Base-by-base conservation (phyloP, 1,140 invertebrate species). In the Ectropis grisescens region DNA sequence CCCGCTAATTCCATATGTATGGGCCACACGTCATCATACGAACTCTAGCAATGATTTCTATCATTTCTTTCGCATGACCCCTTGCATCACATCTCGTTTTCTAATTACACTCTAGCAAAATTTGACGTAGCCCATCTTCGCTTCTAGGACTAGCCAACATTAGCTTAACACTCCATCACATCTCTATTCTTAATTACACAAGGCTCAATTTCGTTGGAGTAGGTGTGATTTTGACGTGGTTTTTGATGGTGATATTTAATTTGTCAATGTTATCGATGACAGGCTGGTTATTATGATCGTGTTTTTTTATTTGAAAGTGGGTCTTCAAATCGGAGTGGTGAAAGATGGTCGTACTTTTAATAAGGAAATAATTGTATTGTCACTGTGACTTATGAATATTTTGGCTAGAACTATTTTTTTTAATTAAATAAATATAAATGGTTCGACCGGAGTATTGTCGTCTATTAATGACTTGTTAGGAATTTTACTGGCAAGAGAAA, bases 1-100 rank as follows among this genome's bases (percentile, higher is more conserved):
- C n/a, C 24, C n/a, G 13, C 9, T 15, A 14, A 24, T 12, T 29
- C 31, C 26, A n/a, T 19, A 40, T 8, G 29, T 38, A 53, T 50
- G 30, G 16, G 47, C 54, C 60, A 47, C 22, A 35, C 15, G 25
- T 27, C 33, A 35, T 14, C 13, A 37, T 37, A 53, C 41, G 24
- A 29, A 26, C 46, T 34, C 35, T 30, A 30, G 46, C 51, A 41
- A 58, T 51, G 58, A 47, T 62, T 69, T 65, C 65, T 67, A 72
- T 61, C 47, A 66, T 47, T n/a, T 62, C 55, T 41, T 66, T 68
- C 64, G 66, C 61, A 70, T 70, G 69, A 70, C 62, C 66, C 50
- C 64, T 61, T 61, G 44, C 61, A 41, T 58, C 60, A 64, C 56
- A 36, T 47, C 39, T 24, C 45, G 39, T 47, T n/a, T 51, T 64